Base-by-base conservation (phyloP, 1,140 invertebrate species). In the Ceratina australensis region DNA sequence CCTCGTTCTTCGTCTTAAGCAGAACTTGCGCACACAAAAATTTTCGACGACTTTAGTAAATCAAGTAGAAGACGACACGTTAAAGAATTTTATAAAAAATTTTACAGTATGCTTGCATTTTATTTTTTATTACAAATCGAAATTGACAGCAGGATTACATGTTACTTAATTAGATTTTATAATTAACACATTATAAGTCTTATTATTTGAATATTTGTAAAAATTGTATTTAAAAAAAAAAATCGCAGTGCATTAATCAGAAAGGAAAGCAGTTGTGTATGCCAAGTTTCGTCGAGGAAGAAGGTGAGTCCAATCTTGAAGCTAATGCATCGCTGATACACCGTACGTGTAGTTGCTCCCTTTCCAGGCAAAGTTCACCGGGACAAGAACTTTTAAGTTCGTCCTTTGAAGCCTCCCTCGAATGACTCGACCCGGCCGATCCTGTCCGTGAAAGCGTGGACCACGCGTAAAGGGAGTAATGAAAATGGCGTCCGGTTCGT, bases 401-500 rank as follows among this genome's bases (percentile, higher is more conserved):
- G 22, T 28, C 67, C 33, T 78, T 81, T 78, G 79, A 81, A 72
- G 68, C n/a, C 26, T 49, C 33, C 57, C 26, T 26, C 15, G 50
- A 63, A 59, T 18, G 56, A 42, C 18, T 64, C n/a, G 26, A 26
- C 24, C 10, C 47, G 26, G n/a, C n/a, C n/a, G n/a, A 42, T 16
- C 7, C 20, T 3, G 10, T 16, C 59, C 47, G 68, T 24, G 69
- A 78, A 59, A 59, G 52, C 68, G 15, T 33, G 47, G 13, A 2
- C 5, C 42, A 28, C 71, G 57, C 24, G 57, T 47, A 57, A 73
- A 65, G 69, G 52, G n/a, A 20, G 33, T 73, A 72, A 72, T 63
- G 59, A 72, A 71, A 72, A 78, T 72, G 75, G 75, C 67, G 75
- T 72, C 69, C 42, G 67, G 28, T n/a, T 52, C 59, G 50, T 72